Evolutionary conservation across 1,140 invertebrate species (phyloP).

Genomic region (Bathynomus jamesi): DNA sequence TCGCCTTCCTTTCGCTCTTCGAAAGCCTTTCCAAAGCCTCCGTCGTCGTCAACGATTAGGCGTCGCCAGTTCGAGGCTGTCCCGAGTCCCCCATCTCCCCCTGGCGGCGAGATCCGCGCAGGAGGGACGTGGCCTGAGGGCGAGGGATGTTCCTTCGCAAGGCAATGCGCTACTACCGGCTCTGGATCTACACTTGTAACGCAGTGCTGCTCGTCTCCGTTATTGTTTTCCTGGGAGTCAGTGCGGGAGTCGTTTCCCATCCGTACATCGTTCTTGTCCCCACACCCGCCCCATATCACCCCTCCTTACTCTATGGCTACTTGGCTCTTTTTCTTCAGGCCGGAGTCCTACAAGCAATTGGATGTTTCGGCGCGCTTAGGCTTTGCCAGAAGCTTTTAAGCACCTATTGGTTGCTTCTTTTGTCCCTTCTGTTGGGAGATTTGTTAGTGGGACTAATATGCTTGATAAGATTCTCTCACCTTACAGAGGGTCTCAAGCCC

Average conservation of each 20-base stretch:
- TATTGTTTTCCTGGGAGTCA: conserved; percentile 67
- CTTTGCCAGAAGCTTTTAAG: conserved; percentile 71
- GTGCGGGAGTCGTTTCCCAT: conserved; percentile 57
- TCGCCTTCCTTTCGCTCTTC: neutral
- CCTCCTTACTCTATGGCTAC: conserved; percentile 75
- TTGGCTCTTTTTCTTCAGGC: conserved; percentile 63
- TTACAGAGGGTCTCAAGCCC: conserved; percentile 60
- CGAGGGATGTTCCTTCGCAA: conserved; percentile 42
- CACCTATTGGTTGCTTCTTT: conserved; percentile 71
- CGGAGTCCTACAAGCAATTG: conserved; percentile 54
- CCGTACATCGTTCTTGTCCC: conserved; percentile 45
- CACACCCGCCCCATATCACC: conserved; percentile 55
- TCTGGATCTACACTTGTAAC: conserved; percentile 89
- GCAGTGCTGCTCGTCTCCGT: conserved; percentile 71
- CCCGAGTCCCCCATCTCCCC: no score
- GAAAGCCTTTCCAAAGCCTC: neutral
- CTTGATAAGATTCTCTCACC: conserved; percentile 69
- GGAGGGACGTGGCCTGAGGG: conserved; percentile 25
- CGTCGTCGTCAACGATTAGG: neutral
- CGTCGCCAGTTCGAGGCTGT: neutral
- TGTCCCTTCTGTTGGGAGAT: conserved; percentile 72
- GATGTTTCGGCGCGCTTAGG: conserved; percentile 66
- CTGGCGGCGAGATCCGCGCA: neutral
- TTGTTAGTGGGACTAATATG: conserved; percentile 75
- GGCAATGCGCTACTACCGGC: conserved; percentile 65